Percentiles rank a stretch among this genome's conserved stretches.
Conservation (phyloP, 2,113 vertebrate genomes). For the Pyxicephalus adspersus region DNA sequence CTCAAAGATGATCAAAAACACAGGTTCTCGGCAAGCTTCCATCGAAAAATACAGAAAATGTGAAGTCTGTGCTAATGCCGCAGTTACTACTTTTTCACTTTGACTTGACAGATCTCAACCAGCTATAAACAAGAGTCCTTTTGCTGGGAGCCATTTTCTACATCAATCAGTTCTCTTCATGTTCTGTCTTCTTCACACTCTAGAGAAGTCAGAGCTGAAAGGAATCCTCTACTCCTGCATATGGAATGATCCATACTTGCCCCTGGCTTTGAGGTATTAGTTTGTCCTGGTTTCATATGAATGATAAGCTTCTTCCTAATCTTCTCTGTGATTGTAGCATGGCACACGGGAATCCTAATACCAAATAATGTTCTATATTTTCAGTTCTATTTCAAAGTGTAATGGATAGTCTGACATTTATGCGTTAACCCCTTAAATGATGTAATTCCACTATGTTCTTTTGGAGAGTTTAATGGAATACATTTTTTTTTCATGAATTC, state of each 20-base stretch:
- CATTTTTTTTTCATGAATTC: background rate
- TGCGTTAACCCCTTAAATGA: constrained; percentile 8
- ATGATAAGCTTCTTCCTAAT: constrained; percentile 45
- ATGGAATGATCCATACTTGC: constrained; percentile 26
- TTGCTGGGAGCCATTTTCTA: constrained; percentile 18
- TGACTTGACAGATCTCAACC: background rate
- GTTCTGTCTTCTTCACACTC: background rate
- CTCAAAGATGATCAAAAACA: too few relatives aligned
- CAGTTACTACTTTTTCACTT: background rate
- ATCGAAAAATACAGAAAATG: too few relatives aligned
- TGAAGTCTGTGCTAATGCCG: background rate
- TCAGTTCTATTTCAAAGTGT: background rate
- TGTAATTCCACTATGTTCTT: background rate
- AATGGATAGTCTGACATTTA: background rate
- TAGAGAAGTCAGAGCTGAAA: constrained; percentile 11
- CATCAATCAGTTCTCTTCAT: constrained; percentile 12
- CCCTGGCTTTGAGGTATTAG: constrained; percentile 23
- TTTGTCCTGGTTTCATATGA: constrained; percentile 26
- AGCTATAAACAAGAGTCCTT: background rate
- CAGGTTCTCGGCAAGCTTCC: too few relatives aligned
- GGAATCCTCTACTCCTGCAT: background rate
- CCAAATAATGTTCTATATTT: constrained; percentile 7
- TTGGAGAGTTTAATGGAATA: background rate
- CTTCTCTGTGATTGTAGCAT: constrained; percentile 32
- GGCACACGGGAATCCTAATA: background rate